Evolutionary conservation across 2,113 vertebrate genomes (phyloP).

Genomic region (Casuarius casuarius): DNA sequence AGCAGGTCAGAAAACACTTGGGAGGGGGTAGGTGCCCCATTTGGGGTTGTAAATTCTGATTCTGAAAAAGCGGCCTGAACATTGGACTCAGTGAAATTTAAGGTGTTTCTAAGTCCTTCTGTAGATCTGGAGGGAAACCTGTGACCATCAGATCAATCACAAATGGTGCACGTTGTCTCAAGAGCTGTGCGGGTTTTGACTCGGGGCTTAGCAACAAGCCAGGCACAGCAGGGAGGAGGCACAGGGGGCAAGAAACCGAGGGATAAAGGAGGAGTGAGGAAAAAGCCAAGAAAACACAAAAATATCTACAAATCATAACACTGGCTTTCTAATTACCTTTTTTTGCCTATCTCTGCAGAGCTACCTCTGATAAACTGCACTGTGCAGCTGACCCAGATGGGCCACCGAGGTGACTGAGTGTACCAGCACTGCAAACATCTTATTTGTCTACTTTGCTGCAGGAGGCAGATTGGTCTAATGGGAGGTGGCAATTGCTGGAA

Average conservation of each 20-base stretch:
- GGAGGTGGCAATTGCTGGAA: conserved; percentile 1
- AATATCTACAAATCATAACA: not conserved
- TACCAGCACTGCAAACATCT: not conserved
- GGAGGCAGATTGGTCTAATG: not conserved
- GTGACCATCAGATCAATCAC: not conserved
- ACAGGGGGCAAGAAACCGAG: not conserved
- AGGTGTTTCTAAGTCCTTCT: not conserved
- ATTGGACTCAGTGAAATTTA: not conserved
- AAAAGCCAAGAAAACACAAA: not conserved
- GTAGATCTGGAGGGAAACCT: not conserved
- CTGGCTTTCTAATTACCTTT: not conserved
- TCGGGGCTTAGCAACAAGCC: not conserved
- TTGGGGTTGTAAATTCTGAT: not conserved
- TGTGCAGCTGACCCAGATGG: not conserved
- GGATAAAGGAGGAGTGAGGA: not conserved
- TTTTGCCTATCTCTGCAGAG: not conserved
- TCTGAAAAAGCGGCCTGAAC: not conserved
- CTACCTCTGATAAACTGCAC: not conserved
- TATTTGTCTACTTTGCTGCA: not conserved
- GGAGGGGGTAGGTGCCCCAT: not conserved
- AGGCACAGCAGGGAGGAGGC: not conserved
- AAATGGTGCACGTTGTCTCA: fast-evolving
- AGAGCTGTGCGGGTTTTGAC: fast-evolving
- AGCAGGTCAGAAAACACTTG: not conserved
- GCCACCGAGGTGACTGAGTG: fast-evolving